phyloP scores from a whole-genome alignment of 2,797 vertebrate genomes.

The Hippoglossus hippoglossus region DNA sequence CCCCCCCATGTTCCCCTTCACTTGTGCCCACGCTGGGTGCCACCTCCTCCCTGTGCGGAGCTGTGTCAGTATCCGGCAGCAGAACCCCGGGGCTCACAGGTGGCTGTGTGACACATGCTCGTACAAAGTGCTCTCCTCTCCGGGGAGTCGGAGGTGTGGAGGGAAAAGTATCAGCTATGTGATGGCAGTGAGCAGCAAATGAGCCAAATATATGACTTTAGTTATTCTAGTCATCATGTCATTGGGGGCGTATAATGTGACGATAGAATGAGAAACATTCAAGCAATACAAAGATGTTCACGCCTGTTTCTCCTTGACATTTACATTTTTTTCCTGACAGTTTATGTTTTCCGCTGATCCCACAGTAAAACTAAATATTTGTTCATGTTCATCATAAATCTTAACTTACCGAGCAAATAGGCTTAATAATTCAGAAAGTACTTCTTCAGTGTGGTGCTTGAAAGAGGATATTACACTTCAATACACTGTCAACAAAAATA shows the following conservation, averaged over 20 bases:
- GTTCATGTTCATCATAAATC: not conserved
- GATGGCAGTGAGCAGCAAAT: conserved; percentile 23
- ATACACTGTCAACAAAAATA: too few species aligned
- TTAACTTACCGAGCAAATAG: not conserved
- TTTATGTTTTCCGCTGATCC: not conserved
- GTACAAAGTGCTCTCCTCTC: conserved; percentile 29
- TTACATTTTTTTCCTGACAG: not conserved
- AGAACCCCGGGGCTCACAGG: conserved; percentile 50
- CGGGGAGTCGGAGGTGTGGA: conserved; percentile 50
- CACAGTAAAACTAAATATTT: not conserved
- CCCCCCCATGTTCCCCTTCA: conserved; percentile 1
- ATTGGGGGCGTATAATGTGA: conserved; percentile 1
- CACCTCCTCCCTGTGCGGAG: conserved; percentile 27
- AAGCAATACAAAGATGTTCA: not conserved
- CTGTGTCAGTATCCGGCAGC: conserved; percentile 45
- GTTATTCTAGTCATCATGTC: conserved; percentile 36
- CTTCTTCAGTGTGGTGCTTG: not conserved
- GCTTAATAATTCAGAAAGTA: not conserved
- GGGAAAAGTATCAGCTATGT: conserved; percentile 46
- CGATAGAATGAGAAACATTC: conserved; percentile 15
- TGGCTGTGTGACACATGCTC: conserved; percentile 51
- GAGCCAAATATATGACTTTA: conserved; percentile 53
- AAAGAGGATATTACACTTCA: too few species aligned
- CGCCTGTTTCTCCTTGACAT: not conserved
- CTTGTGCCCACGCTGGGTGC: conserved; percentile 8